Evolutionary conservation across 2,888 invertebrate species (phyloP).

Genomic region (Salticus scenicus): DNA sequence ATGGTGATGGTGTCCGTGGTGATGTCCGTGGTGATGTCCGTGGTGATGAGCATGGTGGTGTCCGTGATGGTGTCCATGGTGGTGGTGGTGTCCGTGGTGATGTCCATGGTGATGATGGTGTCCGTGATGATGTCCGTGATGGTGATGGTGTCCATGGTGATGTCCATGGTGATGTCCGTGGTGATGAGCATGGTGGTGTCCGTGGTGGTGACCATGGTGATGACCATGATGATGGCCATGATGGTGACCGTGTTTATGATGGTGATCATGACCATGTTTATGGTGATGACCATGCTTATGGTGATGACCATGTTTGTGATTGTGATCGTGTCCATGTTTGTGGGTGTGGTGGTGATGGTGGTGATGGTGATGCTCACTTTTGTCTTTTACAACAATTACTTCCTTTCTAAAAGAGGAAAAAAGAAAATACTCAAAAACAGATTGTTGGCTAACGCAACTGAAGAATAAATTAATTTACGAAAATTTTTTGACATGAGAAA

Average conservation of each 20-base stretch:
- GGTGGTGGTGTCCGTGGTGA: slow-evolving; percentile 42
- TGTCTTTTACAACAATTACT: slow-evolving; percentile 63
- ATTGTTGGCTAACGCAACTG: too few species aligned
- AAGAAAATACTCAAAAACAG: too few species aligned
- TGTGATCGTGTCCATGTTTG: slow-evolving; percentile 21
- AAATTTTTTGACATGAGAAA: too few species aligned
- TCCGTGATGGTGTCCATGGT: slow-evolving; percentile 34
- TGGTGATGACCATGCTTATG: slow-evolving; percentile 36
- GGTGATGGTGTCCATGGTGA: slow-evolving; percentile 41
- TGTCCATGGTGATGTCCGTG: slow-evolving; percentile 50
- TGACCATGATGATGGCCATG: slow-evolving; percentile 37
- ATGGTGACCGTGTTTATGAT: slow-evolving; percentile 28
- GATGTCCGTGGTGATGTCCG: slow-evolving; percentile 47
- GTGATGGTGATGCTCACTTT: slow-evolving; percentile 61
- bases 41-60: slow-evolving; percentile 46
- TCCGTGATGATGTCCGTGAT: slow-evolving; percentile 38
- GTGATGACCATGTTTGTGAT: slow-evolving; percentile 31
- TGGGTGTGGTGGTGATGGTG: slow-evolving; percentile 55
- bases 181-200: slow-evolving; percentile 41
- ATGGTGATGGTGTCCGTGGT: slow-evolving; percentile 38
- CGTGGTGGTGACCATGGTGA: slow-evolving; percentile 34
- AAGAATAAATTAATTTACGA: too few species aligned
- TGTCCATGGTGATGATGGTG: slow-evolving; percentile 42
- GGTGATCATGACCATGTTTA: slow-evolving; percentile 29
- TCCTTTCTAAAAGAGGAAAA: slow-evolving; percentile 36